Conservation (phyloP, 1,140 invertebrate species). For the Zaprionus nigranus region DNA sequence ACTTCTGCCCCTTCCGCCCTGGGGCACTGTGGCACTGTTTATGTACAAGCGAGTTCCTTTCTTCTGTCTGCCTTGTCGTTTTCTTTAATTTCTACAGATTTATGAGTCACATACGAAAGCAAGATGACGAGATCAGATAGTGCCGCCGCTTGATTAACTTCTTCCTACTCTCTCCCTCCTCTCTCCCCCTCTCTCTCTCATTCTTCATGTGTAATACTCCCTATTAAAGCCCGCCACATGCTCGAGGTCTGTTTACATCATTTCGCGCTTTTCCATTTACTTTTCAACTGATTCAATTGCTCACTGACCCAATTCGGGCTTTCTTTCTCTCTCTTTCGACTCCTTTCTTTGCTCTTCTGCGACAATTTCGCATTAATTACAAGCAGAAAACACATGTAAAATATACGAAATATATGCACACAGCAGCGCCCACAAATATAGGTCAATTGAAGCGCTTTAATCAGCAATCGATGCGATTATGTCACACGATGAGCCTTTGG, state of each 20-base stretch:
- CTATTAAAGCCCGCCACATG: constrained; percentile 50
- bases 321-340: not conserved
- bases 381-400: constrained; percentile 10
- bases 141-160: constrained; percentile 38
- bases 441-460: constrained; percentile 18
- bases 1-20: constrained; percentile 29
- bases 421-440: constrained; percentile 7
- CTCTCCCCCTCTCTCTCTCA: constrained; percentile 8
- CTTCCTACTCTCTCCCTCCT: constrained; percentile 7
- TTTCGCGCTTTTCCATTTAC: constrained; percentile 28
- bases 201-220: not conserved
- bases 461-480: constrained; percentile 21
- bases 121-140: constrained; percentile 50
- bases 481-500: constrained; percentile 24
- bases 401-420: constrained; percentile 1
- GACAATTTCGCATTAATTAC: constrained; percentile 46
- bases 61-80: constrained; percentile 3
- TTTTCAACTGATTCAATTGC: constrained; percentile 37
- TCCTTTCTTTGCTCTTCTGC: not conserved
- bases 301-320: constrained; percentile 53
- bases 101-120: constrained; percentile 45
- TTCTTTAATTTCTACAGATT: constrained; percentile 25
- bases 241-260: constrained; percentile 53
- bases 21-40: too few species aligned
- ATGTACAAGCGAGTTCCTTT: constrained; percentile 68